phyloP scores from a whole-genome alignment of 2,888 invertebrate genomes.

The Bembecia ichneumoniformis region DNA sequence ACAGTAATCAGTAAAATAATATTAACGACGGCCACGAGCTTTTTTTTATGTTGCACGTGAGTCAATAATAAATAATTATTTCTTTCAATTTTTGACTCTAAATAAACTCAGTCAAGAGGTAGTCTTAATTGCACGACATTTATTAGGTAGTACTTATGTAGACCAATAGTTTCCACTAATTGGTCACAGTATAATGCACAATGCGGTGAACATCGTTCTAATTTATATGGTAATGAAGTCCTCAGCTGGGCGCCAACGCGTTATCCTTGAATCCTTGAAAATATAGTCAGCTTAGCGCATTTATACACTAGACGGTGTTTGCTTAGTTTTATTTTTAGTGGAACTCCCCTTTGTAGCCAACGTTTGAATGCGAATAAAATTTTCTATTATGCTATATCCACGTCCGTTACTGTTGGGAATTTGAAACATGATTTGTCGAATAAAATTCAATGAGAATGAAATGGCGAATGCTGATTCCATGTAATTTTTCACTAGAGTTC shows the following conservation, averaged over 20 bases:
- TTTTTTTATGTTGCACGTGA: too few species aligned
- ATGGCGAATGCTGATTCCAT: too few species aligned
- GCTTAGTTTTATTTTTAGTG: constrained; percentile 19
- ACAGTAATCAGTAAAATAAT: too few species aligned
- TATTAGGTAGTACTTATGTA: too few species aligned
- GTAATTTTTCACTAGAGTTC: too few species aligned
- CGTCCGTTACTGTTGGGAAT: constrained; percentile 9
- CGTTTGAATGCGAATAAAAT: constrained; percentile 13
- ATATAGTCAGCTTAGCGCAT: constrained; percentile 35
- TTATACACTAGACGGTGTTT: constrained; percentile 27
- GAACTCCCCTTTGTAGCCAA: constrained; percentile 15
- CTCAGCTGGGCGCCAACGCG: constrained; percentile 29
- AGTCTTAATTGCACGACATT: too few species aligned
- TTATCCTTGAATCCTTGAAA: constrained; percentile 38
- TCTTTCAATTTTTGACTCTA: too few species aligned
- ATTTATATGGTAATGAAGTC: constrained; percentile 52
- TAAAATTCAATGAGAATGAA: not conserved
- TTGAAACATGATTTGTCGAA: constrained; percentile 2
- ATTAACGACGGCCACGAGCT: too few species aligned
- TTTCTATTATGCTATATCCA: constrained; percentile 9
- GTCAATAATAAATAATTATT: too few species aligned
- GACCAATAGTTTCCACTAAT: not conserved
- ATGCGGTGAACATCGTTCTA: constrained; percentile 14
- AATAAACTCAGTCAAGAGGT: too few species aligned
- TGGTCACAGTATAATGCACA: not conserved